These are phyloP conservation scores for Chlorodrepanis virens DNA, from an alignment of 2,113 vertebrate genomes.

Conservation along the genomic window DNA sequence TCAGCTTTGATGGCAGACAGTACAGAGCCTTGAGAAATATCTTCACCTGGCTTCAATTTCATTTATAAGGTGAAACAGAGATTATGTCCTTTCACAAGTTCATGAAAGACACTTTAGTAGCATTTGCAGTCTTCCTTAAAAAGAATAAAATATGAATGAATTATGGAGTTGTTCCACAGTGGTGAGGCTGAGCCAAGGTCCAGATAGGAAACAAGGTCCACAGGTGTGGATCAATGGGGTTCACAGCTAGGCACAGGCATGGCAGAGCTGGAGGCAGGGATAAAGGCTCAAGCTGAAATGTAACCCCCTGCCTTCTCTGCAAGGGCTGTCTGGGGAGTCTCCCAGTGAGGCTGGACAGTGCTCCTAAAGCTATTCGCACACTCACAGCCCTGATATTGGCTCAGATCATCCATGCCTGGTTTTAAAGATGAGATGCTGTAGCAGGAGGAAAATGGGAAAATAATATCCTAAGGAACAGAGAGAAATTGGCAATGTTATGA, in stretches of 20 bases:
- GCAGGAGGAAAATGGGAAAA: neutral
- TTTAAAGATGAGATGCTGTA: neutral
- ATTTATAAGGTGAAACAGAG: neutral
- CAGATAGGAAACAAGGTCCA: fast-evolving
- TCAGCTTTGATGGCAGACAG: neutral
- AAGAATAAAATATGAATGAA: neutral
- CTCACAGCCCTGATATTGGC: neutral
- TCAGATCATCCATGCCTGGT: neutral
- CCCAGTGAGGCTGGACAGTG: neutral
- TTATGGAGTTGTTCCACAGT: neutral
- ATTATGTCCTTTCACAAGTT: neutral
- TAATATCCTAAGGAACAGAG: neutral
- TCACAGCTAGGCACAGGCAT: neutral
- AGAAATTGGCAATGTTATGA: neutral
- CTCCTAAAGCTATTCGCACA: too few species aligned
- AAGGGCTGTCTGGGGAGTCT: neutral
- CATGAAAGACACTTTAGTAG: neutral
- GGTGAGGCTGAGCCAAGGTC: neutral
- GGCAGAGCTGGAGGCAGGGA: neutral
- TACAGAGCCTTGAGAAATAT: neutral
- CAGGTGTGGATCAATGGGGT: neutral
- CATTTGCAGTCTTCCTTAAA: neutral
- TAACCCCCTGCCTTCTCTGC: neutral
- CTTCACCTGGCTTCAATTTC: neutral
- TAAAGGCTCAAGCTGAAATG: neutral